Percentiles rank a stretch among this genome's conserved stretches.
Evolutionary conservation across 1,140 invertebrate genomes (phyloP).

Genomic region (Micrasema minimum): DNA sequence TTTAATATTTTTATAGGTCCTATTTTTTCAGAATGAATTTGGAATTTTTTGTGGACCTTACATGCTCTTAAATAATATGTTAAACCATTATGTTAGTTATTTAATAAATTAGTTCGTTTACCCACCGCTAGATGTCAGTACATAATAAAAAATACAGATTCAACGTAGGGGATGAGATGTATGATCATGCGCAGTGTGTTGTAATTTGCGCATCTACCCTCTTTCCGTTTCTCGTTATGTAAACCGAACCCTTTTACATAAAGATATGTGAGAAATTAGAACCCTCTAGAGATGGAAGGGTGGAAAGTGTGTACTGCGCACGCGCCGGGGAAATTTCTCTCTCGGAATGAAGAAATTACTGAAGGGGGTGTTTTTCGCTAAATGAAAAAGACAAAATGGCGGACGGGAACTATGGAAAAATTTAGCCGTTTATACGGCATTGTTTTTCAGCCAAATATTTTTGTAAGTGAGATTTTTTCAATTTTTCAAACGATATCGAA

Average conservation of each 20-base stretch:
- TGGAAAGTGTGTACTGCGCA: constrained; percentile 28
- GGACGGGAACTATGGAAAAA: constrained; percentile 12
- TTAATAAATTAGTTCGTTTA: neutral
- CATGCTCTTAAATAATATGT: neutral
- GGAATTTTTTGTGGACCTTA: too few species aligned
- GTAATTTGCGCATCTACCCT: constrained; percentile 34
- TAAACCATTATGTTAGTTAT: neutral
- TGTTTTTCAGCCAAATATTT: too few species aligned
- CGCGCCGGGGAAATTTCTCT: constrained; percentile 18
- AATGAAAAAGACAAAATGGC: constrained; percentile 51
- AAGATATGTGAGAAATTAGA: constrained; percentile 51
- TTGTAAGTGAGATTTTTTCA: too few species aligned
- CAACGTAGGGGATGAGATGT: neutral
- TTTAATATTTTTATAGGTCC: too few species aligned
- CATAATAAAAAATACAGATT: too few species aligned
- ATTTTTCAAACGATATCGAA: too few species aligned
- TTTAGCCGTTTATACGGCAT: too few species aligned
- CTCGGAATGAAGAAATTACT: constrained; percentile 28
- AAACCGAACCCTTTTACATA: constrained; percentile 52
- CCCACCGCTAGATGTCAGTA: constrained; percentile 22
- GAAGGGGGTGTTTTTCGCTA: constrained; percentile 31
- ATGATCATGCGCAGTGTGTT: constrained; percentile 17
- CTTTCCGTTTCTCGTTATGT: constrained; percentile 39
- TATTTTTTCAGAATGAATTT: too few species aligned
- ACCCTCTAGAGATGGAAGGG: constrained; percentile 25